A percentile compares a stretch with the other conserved stretches of the same genome.
Evolutionary conservation across 1,140 invertebrate species (phyloP).

Genomic region (Diachasma alloeum): DNA sequence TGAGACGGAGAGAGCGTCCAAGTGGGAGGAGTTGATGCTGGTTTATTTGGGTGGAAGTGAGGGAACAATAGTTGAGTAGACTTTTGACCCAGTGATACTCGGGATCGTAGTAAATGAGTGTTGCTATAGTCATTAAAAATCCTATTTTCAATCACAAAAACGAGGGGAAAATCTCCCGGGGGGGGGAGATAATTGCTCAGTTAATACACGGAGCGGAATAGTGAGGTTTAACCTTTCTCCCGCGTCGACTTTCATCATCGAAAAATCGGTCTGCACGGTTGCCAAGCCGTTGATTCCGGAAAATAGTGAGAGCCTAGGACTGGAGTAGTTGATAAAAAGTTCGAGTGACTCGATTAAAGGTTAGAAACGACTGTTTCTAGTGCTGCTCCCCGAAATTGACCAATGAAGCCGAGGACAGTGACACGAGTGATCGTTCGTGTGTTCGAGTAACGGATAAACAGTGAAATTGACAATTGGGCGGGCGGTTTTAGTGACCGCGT

Average conservation of each 20-base stretch:
- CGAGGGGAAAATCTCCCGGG: not conserved
- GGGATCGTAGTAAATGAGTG: not conserved
- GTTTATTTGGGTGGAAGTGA: not conserved
- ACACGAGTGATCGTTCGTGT: not conserved
- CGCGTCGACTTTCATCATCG: constrained; percentile 14
- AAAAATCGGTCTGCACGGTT: not conserved
- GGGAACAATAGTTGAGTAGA: not conserved
- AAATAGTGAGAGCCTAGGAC: not conserved
- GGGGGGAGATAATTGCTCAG: too few species aligned
- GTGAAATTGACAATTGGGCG: too few species aligned
- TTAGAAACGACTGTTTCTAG: too few species aligned
- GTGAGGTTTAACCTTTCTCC: not conserved
- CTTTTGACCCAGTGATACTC: not conserved
- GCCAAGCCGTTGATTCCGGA: not conserved
- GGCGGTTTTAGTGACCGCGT: too few species aligned
- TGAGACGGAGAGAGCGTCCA: not conserved
- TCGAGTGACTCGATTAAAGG: constrained; percentile 4
- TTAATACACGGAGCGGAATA: too few species aligned
- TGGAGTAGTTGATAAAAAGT: too few species aligned
- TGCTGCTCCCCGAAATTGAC: too few species aligned
- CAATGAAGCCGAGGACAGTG: not conserved
- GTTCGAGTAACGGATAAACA: too few species aligned
- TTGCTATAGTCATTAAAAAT: too few species aligned
- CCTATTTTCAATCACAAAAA: not conserved
- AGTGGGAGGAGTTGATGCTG: not conserved